Evolutionary conservation across 2,888 invertebrate species (phyloP).

Genomic region (Xestia rhomboidea): DNA sequence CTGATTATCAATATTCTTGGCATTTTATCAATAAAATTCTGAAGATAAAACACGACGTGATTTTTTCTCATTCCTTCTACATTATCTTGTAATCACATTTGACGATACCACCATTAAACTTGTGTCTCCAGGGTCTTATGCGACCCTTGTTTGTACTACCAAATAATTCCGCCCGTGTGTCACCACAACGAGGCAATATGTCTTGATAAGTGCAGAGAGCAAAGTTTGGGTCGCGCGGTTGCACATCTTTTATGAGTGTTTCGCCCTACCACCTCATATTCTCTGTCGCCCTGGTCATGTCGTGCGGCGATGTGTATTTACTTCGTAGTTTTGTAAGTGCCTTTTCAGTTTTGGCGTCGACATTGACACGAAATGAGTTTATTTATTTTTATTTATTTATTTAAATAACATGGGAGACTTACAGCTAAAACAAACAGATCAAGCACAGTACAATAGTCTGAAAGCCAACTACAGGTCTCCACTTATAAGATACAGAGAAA

Average conservation of each 20-base stretch:
- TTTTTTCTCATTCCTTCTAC: background rate
- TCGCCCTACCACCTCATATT: conserved; percentile 68
- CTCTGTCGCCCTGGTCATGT: conserved; percentile 70
- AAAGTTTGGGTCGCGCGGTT: conserved; percentile 76
- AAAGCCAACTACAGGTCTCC: too few relatives aligned
- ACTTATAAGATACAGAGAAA: too few relatives aligned
- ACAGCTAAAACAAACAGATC: too few relatives aligned
- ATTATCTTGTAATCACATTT: background rate
- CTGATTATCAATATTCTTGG: background rate
- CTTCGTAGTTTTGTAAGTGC: conserved; percentile 38
- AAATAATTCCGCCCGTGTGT: conserved; percentile 62
- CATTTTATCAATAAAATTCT: background rate
- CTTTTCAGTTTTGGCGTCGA: conserved; percentile 31
- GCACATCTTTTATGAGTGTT: conserved; percentile 74
- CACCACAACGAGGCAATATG: conserved; percentile 72
- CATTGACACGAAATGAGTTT: conserved; percentile 23
- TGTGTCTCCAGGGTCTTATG: conserved; percentile 11
- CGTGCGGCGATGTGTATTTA: conserved; percentile 46
- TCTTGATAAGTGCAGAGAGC: conserved; percentile 79
- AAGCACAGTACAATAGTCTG: too few relatives aligned
- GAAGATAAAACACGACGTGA: background rate
- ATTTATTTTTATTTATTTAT: too few relatives aligned
- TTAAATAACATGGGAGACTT: too few relatives aligned
- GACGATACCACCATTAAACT: background rate
- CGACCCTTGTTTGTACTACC: conserved; percentile 39